Evolutionary conservation across 2,888 invertebrate species (phyloP).

Genomic region (Drosophila acutilabella): DNA sequence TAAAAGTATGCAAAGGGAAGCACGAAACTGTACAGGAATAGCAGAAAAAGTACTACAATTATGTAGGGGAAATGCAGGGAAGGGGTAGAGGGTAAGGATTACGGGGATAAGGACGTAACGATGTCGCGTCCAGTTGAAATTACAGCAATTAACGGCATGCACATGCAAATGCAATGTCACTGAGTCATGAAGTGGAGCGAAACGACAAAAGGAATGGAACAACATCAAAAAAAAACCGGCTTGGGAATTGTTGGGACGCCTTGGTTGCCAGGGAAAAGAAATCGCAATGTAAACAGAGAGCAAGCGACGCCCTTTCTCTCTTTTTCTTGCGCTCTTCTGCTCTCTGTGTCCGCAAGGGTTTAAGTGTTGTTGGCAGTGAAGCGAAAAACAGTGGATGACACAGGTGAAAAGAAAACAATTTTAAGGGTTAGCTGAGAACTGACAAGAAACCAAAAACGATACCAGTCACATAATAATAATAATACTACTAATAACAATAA

Average conservation of each 20-base stretch:
- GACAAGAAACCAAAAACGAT: constrained; percentile 8
- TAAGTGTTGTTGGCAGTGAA: constrained; percentile 49
- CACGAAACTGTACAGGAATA: constrained; percentile 64
- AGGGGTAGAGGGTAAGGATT: neutral
- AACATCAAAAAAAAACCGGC: constrained; percentile 54
- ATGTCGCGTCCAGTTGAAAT: constrained; percentile 68
- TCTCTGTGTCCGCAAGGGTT: constrained; percentile 31
- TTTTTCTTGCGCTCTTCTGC: neutral
- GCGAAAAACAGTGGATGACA: constrained; percentile 46
- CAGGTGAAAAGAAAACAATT: constrained; percentile 50
- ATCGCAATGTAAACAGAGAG: constrained; percentile 77
- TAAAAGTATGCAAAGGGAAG: constrained; percentile 40
- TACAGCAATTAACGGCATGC: constrained; percentile 75
- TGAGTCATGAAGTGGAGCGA: constrained; percentile 61
- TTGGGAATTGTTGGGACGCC: constrained; percentile 60
- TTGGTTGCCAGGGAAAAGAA: constrained; percentile 63
- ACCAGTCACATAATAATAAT: constrained; percentile 24
- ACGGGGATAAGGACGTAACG: constrained; percentile 10
- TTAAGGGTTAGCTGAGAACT: constrained; percentile 47
- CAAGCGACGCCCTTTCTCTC: constrained; percentile 16
- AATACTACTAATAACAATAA: constrained; percentile 18
- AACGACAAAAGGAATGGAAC: constrained; percentile 23
- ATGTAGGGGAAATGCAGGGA: constrained; percentile 5
- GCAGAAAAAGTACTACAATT: constrained; percentile 16
- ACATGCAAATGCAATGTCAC: constrained; percentile 79